A percentile compares a stretch with the other conserved stretches of the same genome.
These are phyloP conservation scores for Prochilodus magdalenae DNA, from an alignment of 2,113 vertebrate species.

Conservation along the genomic window DNA sequence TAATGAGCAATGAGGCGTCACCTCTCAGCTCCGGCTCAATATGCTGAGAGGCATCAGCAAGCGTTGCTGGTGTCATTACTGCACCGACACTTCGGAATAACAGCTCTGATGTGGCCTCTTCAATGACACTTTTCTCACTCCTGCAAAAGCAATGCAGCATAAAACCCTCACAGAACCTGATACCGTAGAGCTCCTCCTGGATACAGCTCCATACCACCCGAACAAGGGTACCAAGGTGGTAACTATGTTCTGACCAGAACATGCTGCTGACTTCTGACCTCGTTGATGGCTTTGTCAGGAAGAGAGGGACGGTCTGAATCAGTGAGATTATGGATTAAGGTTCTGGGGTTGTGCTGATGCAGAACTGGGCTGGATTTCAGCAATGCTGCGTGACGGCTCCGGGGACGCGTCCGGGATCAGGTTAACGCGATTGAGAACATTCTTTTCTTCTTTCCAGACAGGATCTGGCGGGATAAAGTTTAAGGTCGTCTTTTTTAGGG, in stretches of 20 bases:
- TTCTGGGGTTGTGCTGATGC: slow-evolving; percentile 19
- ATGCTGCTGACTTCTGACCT: neutral
- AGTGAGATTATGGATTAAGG: slow-evolving; percentile 1
- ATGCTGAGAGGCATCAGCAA: slow-evolving; percentile 9
- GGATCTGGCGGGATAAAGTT: neutral
- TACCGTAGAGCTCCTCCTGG: neutral
- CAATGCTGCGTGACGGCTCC: neutral
- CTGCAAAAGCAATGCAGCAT: neutral
- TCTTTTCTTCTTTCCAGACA: neutral
- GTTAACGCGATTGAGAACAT: slow-evolving; percentile 3
- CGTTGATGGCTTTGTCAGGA: neutral
- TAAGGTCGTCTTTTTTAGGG: neutral
- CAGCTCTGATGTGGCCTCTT: neutral
- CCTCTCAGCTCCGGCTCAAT: slow-evolving; percentile 20
- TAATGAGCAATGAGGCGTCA: slow-evolving; percentile 39
- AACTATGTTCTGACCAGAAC: neutral
- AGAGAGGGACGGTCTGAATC: neutral
- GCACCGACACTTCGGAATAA: neutral
- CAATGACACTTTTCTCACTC: neutral
- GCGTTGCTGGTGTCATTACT: slow-evolving; percentile 4
- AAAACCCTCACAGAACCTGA: neutral
- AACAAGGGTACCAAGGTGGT: neutral
- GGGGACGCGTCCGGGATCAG: slow-evolving; percentile 5
- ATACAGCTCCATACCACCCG: neutral
- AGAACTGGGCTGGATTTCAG: slow-evolving; percentile 25